These are phyloP conservation scores for Leucozona laternaria DNA, from an alignment of 2,888 invertebrate genomes.

Conservation along the genomic window DNA sequence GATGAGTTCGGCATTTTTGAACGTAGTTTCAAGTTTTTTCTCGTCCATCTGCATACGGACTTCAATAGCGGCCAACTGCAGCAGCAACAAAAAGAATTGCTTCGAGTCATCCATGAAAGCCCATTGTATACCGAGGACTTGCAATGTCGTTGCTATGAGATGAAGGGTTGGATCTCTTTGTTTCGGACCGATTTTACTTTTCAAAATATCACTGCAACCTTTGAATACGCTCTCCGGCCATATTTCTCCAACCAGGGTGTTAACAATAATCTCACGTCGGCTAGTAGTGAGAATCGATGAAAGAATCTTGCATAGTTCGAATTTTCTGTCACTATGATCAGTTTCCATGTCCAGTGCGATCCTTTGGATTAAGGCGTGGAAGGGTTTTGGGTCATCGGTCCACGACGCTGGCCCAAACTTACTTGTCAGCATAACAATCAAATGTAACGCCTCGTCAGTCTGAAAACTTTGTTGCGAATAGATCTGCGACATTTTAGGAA, in stretches of 20 bases:
- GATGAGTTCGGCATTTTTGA: conserved; percentile 90
- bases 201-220: conserved; percentile 92
- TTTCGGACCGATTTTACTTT: conserved; percentile 93
- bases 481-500: conserved; percentile 92
- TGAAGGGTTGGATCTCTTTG: conserved; percentile 95
- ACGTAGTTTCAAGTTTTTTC: conserved; percentile 91
- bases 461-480: conserved; percentile 95
- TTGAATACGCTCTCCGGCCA: conserved; percentile 93
- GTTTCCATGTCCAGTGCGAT: conserved; percentile 94
- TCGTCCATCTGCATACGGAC: conserved; percentile 97
- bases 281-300: conserved; percentile 90
- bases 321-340: conserved; percentile 94
- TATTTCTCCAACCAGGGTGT: conserved; percentile 88
- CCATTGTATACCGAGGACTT: conserved; percentile 94
- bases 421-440: conserved; percentile 90
- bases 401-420: conserved; percentile 90
- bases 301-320: conserved; percentile 92
- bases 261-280: conserved; percentile 87
- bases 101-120: conserved; percentile 90
- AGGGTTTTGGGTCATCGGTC: conserved; percentile 91
- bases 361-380: conserved; percentile 92
- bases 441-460: conserved; percentile 93
- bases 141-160: conserved; percentile 91
- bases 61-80: conserved; percentile 96
- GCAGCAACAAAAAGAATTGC: conserved; percentile 92